Base-by-base conservation (phyloP, 2,888 invertebrate genomes). In the Catocala fraxini region DNA sequence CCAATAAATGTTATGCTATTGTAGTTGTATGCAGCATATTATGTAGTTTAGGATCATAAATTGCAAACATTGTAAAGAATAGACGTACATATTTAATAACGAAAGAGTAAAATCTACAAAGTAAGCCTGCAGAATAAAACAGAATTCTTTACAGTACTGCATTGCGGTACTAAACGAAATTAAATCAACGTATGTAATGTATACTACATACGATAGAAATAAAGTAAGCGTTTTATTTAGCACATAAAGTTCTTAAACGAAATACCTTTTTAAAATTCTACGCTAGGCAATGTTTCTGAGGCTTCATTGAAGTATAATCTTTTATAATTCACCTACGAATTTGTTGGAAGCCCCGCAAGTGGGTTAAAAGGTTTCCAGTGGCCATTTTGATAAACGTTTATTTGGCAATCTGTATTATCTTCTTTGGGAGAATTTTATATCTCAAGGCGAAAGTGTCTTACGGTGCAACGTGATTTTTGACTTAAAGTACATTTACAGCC, bases 281-380 rank as follows among this genome's bases (percentile, higher is more conserved):
- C 39, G 6, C n/a, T n/a, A 46, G 11, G 11, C 39, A n/a, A n/a
- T 0, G 43, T 41, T 61, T 59, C 25, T 52, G 56, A 10, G 76
- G 74, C 73, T 75, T 75, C 76, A 65, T 63, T 52, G 59, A 10
- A 42, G 55, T 63, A 70, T 75, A 75, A 75, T 75, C 76, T 73
- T 58, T 61, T 66, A 62, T 64, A 63, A 66, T 71, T 73, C 64
- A 59, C 63, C 57, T 49, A 68, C 68, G 57, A 75, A 76, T 65
- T 75, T 71, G n/a, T 33, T 52, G 46, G 74, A 75, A 75, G 70
- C 73, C 75, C 33, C n/a, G 61, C 46, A 51, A 71, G n/a, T 54
- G 43, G 12, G 15, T 35, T 75, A 76, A 73, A 68, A 61, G 70
- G 71, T 66, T 75, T 70, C 51, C 25, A 9, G 56, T 52, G 46